These are phyloP conservation scores for Calidris pugnax DNA, from an alignment of 2,113 vertebrate genomes.

Conservation along the genomic window DNA sequence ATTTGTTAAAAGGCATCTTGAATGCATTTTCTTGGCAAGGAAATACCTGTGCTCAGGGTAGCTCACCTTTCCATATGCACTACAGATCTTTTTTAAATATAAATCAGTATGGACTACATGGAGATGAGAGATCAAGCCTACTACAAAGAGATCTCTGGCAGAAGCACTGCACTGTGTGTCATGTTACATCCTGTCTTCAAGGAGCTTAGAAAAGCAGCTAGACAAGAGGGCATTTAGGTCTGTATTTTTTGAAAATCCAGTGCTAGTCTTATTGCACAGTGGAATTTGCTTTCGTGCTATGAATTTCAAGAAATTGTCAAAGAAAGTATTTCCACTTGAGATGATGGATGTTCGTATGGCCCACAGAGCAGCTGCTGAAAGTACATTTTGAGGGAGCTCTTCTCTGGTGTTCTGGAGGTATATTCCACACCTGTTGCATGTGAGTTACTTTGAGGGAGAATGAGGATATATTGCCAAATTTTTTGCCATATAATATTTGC, in stretches of 20 bases:
- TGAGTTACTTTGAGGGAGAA: neutral
- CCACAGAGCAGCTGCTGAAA: neutral
- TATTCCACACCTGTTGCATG: neutral
- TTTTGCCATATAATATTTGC: neutral
- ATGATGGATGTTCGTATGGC: neutral
- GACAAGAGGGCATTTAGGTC: neutral
- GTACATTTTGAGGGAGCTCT: neutral
- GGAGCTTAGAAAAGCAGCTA: neutral
- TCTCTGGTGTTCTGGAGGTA: neutral
- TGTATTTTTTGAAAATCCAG: neutral
- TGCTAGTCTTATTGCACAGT: neutral
- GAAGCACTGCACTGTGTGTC: neutral
- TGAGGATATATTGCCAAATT: no score
- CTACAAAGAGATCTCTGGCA: neutral
- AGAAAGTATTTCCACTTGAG: neutral
- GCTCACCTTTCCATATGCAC: neutral
- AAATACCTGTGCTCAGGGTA: neutral
- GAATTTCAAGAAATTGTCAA: neutral
- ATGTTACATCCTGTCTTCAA: neutral
- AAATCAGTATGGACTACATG: neutral
- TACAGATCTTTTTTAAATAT: neutral
- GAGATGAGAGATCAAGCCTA: neutral
- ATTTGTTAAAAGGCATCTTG: neutral
- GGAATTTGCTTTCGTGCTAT: neutral
- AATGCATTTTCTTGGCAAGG: neutral